Evolutionary conservation across 2,113 vertebrate species (phyloP).

Genomic region (Sylvietta virens): DNA sequence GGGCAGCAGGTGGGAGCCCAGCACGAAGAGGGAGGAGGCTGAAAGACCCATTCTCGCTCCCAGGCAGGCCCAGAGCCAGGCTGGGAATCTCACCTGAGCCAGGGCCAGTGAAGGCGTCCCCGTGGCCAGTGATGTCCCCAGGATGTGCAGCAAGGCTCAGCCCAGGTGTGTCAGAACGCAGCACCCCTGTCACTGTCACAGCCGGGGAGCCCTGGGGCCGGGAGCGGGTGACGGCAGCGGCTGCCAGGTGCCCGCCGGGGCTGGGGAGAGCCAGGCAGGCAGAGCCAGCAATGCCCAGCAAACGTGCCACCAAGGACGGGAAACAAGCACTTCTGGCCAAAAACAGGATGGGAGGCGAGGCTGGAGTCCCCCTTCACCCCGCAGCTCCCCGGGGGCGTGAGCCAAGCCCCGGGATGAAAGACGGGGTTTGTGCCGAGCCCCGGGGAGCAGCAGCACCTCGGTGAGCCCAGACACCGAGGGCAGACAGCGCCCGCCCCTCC

Average conservation of each 20-base stretch:
- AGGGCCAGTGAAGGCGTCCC: accelerated
- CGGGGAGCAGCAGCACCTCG: neutral
- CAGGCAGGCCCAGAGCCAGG: accelerated
- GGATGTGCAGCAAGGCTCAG: too few species aligned
- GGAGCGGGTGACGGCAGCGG: neutral
- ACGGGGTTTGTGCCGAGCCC: neutral
- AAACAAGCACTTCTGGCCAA: neutral
- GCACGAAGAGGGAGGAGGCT: neutral
- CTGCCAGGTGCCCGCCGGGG: accelerated
- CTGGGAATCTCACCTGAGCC: neutral
- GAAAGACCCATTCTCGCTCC: neutral
- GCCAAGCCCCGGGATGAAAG: neutral
- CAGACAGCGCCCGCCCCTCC: neutral
- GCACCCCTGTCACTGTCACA: neutral
- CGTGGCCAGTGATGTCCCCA: accelerated
- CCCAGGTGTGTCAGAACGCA: neutral
- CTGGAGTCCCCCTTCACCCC: neutral
- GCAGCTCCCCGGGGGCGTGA: accelerated
- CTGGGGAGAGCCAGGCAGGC: accelerated
- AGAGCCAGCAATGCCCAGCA: neutral
- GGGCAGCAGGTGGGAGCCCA: neutral
- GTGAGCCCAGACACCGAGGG: accelerated
- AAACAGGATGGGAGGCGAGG: accelerated
- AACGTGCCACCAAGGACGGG: accelerated
- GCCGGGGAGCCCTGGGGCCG: neutral